These are phyloP conservation scores for Aphodius granarius DNA, from an alignment of 2,888 invertebrate species.

Conservation along the genomic window DNA sequence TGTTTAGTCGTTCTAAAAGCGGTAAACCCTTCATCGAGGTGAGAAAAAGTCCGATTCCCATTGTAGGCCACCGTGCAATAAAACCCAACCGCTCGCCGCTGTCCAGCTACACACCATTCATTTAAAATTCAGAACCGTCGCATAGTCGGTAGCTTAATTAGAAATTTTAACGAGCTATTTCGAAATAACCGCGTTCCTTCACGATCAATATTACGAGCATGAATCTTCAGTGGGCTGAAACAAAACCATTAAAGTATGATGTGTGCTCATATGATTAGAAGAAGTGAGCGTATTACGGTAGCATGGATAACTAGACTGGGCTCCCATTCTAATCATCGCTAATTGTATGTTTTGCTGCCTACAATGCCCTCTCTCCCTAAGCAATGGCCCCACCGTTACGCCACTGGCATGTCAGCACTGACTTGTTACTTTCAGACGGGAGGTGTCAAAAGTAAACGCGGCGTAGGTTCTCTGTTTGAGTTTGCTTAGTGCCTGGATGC, in stretches of 20 bases:
- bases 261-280: slow-evolving; percentile 52
- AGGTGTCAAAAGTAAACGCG: slow-evolving; percentile 54
- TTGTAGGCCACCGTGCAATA: neutral
- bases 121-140: neutral
- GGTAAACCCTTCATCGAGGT: neutral
- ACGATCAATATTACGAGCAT: neutral
- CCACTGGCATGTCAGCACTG: slow-evolving; percentile 50
- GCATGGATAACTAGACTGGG: slow-evolving; percentile 49
- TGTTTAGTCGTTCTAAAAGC: neutral
- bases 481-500: slow-evolving; percentile 16
- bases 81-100: neutral
- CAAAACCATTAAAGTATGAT: slow-evolving; percentile 22
- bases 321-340: slow-evolving; percentile 51
- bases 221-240: neutral
- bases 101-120: neutral
- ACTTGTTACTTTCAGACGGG: slow-evolving; percentile 52
- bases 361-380: slow-evolving; percentile 25
- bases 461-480: slow-evolving; percentile 33
- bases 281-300: slow-evolving; percentile 54
- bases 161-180: neutral
- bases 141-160: neutral
- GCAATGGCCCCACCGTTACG: slow-evolving; percentile 35
- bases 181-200: neutral
- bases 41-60: neutral
- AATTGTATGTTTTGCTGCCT: slow-evolving; percentile 48